Percentiles rank a stretch among this genome's conserved stretches.
These are phyloP conservation scores for Spialia ferax DNA, from an alignment of 2,888 invertebrate genomes.

Conservation along the genomic window DNA sequence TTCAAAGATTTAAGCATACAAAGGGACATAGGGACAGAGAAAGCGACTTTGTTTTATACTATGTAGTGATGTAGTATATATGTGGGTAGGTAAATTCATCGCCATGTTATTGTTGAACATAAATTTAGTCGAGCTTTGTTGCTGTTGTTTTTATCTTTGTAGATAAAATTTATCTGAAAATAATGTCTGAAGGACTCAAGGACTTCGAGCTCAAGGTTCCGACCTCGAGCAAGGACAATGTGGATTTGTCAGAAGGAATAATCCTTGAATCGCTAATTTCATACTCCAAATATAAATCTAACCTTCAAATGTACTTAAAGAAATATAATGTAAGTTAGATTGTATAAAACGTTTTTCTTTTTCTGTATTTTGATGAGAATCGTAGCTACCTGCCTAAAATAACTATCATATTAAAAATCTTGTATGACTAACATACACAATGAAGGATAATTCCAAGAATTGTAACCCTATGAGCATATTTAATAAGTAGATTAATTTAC, in stretches of 20 bases:
- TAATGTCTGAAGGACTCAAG: slow-evolving; percentile 52
- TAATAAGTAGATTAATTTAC: neutral
- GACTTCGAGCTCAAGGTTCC: slow-evolving; percentile 57
- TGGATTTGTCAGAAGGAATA: slow-evolving; percentile 51
- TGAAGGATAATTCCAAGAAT: neutral
- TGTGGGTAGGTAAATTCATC: too few species aligned
- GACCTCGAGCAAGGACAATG: slow-evolving; percentile 54
- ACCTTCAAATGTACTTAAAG: slow-evolving; percentile 1
- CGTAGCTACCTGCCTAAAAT: too few species aligned
- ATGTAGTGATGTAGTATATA: too few species aligned
- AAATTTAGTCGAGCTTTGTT: neutral
- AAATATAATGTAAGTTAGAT: neutral
- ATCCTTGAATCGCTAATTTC: slow-evolving; percentile 49
- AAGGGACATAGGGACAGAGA: too few species aligned
- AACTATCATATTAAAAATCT: too few species aligned
- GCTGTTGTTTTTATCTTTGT: too few species aligned
- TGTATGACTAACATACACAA: too few species aligned
- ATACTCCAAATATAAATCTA: slow-evolving; percentile 7
- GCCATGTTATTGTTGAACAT: neutral
- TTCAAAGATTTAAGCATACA: too few species aligned
- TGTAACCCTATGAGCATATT: neutral
- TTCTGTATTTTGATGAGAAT: neutral
- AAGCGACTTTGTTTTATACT: too few species aligned
- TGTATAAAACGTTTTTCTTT: neutral
- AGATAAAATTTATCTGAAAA: neutral